Percentiles rank a stretch among this genome's conserved stretches.
Evolutionary conservation across 92 coral and sea anemone species (phyloP).

Genomic region (Ricordea florida): DNA sequence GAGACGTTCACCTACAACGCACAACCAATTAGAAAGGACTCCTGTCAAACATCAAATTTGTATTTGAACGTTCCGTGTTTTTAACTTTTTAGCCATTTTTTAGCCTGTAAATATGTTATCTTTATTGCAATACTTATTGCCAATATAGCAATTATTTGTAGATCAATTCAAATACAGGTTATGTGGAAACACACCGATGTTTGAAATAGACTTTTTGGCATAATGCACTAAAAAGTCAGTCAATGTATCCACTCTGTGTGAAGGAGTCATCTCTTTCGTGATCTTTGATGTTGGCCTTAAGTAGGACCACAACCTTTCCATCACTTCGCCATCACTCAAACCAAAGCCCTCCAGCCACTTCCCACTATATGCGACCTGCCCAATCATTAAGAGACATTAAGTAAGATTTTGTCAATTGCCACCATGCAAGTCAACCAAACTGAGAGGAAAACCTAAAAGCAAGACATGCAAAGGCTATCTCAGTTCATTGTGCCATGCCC

Average conservation of each 20-base stretch:
- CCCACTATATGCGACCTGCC: constrained; percentile 44
- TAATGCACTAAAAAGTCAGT: constrained; percentile 58
- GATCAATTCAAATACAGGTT: neutral
- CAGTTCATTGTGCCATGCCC: no score
- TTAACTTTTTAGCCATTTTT: neutral
- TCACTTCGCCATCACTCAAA: constrained; percentile 61
- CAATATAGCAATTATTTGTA: neutral
- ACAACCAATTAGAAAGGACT: neutral
- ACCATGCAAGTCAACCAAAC: no score
- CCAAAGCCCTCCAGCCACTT: constrained; percentile 52
- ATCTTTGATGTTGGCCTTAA: constrained; percentile 57
- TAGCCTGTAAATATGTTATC: neutral
- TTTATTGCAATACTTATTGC: neutral
- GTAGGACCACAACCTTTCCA: constrained; percentile 63
- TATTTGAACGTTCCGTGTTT: no score
- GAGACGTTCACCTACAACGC: constrained; percentile 40
- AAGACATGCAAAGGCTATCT: no score
- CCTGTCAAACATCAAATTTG: neutral
- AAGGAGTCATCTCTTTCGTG: constrained; percentile 65
- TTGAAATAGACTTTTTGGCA: constrained; percentile 45
- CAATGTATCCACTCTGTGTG: constrained; percentile 48
- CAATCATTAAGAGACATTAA: neutral
- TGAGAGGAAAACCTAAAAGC: no score
- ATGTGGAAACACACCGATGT: constrained; percentile 7
- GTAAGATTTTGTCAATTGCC: neutral